Evolutionary conservation across 2,888 invertebrate species (phyloP).

Genomic region (Fragum fragum): DNA sequence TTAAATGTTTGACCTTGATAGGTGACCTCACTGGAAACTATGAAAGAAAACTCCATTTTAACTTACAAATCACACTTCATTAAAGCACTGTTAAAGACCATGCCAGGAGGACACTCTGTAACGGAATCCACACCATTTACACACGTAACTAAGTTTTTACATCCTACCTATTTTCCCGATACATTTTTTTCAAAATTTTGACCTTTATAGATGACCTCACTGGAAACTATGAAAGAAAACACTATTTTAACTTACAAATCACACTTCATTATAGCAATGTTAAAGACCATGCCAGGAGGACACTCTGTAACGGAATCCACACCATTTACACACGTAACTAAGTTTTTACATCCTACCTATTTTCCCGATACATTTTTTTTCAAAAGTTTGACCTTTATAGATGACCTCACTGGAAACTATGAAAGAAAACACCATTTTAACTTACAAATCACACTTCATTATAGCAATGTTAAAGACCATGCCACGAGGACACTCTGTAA

Average conservation of each 20-base stretch:
- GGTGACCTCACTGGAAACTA: no score
- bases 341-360: conserved; percentile 58
- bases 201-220: no score
- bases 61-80: conserved; percentile 54
- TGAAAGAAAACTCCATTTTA: no score
- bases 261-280: conserved; percentile 40
- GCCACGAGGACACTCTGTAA: conserved; percentile 34
- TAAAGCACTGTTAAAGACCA: conserved; percentile 44
- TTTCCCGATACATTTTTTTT: background rate
- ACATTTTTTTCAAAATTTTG: no score
- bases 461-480: conserved; percentile 45
- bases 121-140: conserved; percentile 21
- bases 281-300: conserved; percentile 37
- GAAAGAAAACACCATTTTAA: background rate
- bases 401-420: no score
- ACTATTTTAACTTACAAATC: conserved; percentile 56
- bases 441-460: conserved; percentile 51
- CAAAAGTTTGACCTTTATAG: no score
- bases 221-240: no score
- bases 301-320: conserved; percentile 35
- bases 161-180: conserved; percentile 48
- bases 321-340: conserved; percentile 43
- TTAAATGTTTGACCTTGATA: no score
- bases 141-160: conserved; percentile 53
- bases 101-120: conserved; percentile 34